Conservation (phyloP, 2,113 vertebrate species). For the Percopsis transmontana region DNA sequence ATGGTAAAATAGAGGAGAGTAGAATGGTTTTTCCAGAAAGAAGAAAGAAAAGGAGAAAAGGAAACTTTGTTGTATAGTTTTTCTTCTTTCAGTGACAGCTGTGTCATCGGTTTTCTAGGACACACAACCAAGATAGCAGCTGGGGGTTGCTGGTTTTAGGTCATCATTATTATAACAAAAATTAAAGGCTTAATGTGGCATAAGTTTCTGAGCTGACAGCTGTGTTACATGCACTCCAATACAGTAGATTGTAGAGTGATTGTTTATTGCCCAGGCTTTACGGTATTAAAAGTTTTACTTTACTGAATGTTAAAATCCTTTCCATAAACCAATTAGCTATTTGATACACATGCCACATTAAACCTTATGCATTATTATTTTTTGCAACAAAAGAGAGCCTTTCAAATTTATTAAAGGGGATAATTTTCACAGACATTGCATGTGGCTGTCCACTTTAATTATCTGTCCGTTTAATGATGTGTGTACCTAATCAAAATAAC, state of each 20-base stretch:
- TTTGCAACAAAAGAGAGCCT: slow-evolving; percentile 57
- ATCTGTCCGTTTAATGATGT: slow-evolving; percentile 56
- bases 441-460: slow-evolving; percentile 65
- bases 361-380: slow-evolving; percentile 60
- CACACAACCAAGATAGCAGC: slow-evolving; percentile 76
- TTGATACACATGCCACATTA: slow-evolving; percentile 61
- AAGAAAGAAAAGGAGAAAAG: slow-evolving; percentile 47
- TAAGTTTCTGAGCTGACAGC: slow-evolving; percentile 75
- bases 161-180: slow-evolving; percentile 76
- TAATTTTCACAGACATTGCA: slow-evolving; percentile 59
- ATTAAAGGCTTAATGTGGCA: slow-evolving; percentile 75
- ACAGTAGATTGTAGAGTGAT: slow-evolving; percentile 52
- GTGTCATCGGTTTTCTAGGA: slow-evolving; percentile 80
- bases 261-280: slow-evolving; percentile 38
- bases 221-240: slow-evolving; percentile 63
- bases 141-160: slow-evolving; percentile 69
- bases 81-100: slow-evolving; percentile 68
- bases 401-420: slow-evolving; percentile 70
- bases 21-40: slow-evolving; percentile 73
- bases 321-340: slow-evolving; percentile 61
- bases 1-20: slow-evolving; percentile 68
- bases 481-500: slow-evolving; percentile 50
- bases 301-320: slow-evolving; percentile 58
- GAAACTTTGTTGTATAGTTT: slow-evolving; percentile 72
- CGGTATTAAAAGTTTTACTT: slow-evolving; percentile 70